A percentile compares a stretch with the other conserved stretches of the same genome.
phyloP scores from a whole-genome alignment of 2,113 vertebrate species.

The Turnix velox region DNA sequence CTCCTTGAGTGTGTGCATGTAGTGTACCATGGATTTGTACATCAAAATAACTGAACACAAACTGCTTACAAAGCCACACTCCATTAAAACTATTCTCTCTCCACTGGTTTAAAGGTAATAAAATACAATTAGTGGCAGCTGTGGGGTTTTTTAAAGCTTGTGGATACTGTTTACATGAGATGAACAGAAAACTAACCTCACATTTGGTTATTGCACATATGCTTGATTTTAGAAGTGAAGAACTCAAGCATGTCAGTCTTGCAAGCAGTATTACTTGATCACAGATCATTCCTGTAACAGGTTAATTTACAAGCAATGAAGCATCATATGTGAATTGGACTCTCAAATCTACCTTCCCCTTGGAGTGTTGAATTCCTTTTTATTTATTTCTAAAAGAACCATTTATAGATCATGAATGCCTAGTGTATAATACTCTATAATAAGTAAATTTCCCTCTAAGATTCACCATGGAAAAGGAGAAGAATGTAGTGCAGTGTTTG shows the following conservation, averaged over 20 bases:
- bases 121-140: background rate
- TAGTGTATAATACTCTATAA: background rate
- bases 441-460: background rate
- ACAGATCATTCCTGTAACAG: background rate
- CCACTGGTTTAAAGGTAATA: background rate
- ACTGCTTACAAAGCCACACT: background rate
- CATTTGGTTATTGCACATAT: background rate
- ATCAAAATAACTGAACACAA: background rate
- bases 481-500: background rate
- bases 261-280: background rate
- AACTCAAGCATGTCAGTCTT: fast-evolving
- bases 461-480: background rate
- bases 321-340: background rate
- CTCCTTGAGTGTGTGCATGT: background rate
- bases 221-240: background rate
- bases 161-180: background rate
- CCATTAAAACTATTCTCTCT: background rate
- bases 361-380: background rate
- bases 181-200: background rate
- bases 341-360: background rate
- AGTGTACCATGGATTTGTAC: background rate
- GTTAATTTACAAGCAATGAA: background rate
- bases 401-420: background rate
- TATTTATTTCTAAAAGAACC: background rate
- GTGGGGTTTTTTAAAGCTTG: background rate